A percentile compares a stretch with the other conserved stretches of the same genome.
Evolutionary conservation across 2,888 invertebrate genomes (phyloP).

Genomic region (Caenorhabditis sp.): DNA sequence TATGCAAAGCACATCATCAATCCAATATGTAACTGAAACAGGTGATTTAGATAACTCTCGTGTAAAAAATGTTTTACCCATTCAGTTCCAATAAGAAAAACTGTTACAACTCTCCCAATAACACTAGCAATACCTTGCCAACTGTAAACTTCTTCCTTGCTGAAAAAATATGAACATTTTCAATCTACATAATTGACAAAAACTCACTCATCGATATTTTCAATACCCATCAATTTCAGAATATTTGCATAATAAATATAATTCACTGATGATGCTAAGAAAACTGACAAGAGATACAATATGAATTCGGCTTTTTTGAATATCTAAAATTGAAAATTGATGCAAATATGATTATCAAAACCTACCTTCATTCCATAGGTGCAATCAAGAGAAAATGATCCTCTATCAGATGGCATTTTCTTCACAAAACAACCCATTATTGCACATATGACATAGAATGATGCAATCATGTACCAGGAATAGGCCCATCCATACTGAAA

Average conservation of each 20-base stretch:
- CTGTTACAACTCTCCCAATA: constrained; percentile 36
- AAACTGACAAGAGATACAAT: constrained; percentile 42
- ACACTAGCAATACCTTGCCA: constrained; percentile 52
- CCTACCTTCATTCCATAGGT: constrained; percentile 33
- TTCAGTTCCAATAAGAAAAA: constrained; percentile 35
- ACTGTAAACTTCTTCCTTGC: constrained; percentile 50
- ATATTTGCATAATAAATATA: constrained; percentile 54
- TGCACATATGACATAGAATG: constrained; percentile 39
- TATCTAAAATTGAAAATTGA: constrained; percentile 30
- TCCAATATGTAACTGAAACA: constrained; percentile 38
- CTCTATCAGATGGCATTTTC: constrained; percentile 36
- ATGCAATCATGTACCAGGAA: constrained; percentile 39
- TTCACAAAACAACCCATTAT: constrained; percentile 45
- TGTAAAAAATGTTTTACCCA: constrained; percentile 8
- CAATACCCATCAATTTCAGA: constrained; percentile 39
- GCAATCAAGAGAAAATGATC: constrained; percentile 16
- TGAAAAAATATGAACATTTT: constrained; percentile 16
- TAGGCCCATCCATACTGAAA: constrained; percentile 37
- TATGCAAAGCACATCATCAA: constrained; percentile 48
- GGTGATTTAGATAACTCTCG: not conserved
- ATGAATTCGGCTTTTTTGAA: constrained; percentile 48
- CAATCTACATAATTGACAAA: not conserved
- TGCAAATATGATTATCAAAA: not conserved
- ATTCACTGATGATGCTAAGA: constrained; percentile 42
- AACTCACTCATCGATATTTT: constrained; percentile 44